Base-by-base conservation (phyloP, 2,888 invertebrate species). In the Galerucella nymphaeae region DNA sequence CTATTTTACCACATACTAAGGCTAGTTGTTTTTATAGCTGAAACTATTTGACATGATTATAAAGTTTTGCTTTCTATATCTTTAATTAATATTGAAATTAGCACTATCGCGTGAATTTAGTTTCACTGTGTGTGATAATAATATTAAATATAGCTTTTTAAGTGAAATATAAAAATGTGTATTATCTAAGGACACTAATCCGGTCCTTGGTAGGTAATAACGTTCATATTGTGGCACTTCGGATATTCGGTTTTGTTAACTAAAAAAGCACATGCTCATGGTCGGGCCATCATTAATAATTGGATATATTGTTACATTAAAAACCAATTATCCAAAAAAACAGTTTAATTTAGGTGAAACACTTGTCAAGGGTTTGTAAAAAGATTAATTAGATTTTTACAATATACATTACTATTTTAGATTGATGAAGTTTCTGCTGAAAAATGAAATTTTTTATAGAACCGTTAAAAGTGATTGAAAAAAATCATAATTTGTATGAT, bases 221-320 rank as follows among this genome's bases (percentile, higher is more conserved):
- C 53, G 16, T 16, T 18, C 53, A 53, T 53, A 53, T 53, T 2
- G 18, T 53, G 53, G 53, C 16, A 18, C 53, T 53, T 53, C 53
- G 53, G 16, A 18, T 16, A 18, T 16, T 3, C 16, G 16, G 18
- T 53, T 48, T 53, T 16, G 16, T 16, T 16, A 57, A 58, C 18
- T 66, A 66, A 66, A 66, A 66, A 66, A 66, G 41, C 23, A n/a
- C 55, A 55, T 55, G 57, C 66, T 42, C 14, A 18, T 55, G 55
- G 30, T 66, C 20, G 20, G 45, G 30, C 11, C 20, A 45, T 45
- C 18, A 20, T 62, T 62, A 62, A 62, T 62, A 62, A 62, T 62
- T 62, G 20, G 45, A 62, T 42, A n/a, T 45, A 45, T 42, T 6
- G 18, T 62, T 62, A 14, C 45, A 62, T 62, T 45, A 62, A 42